Evolutionary conservation across 2,113 vertebrate species (phyloP).

Genomic region (Paratilapia polleni): DNA sequence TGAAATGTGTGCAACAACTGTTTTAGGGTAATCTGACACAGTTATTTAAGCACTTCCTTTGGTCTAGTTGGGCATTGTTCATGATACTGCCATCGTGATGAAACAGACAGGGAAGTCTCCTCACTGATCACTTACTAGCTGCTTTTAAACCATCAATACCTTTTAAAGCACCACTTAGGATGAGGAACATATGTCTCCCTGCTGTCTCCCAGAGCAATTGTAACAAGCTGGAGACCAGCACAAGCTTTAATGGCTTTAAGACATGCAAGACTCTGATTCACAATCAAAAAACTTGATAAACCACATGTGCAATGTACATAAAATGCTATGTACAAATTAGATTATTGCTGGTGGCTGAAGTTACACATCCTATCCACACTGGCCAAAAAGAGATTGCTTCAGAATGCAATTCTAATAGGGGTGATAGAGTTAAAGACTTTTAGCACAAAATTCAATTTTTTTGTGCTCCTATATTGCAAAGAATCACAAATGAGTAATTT

Average conservation of each 20-base stretch:
- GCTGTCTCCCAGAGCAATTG: slow-evolving; percentile 52
- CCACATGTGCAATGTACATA: background rate
- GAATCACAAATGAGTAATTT: background rate
- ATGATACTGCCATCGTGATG: slow-evolving; percentile 32
- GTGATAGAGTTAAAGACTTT: background rate
- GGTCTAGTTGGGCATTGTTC: slow-evolving; percentile 36
- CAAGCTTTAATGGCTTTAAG: slow-evolving; percentile 20
- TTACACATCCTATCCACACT: background rate
- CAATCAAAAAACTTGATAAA: slow-evolving; percentile 32
- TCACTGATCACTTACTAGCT: slow-evolving; percentile 73
- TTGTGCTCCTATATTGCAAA: background rate
- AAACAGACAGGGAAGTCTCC: slow-evolving; percentile 60
- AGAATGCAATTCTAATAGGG: background rate
- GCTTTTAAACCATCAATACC: slow-evolving; percentile 82
- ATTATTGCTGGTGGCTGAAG: background rate
- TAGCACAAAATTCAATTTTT: background rate
- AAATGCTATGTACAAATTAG: background rate
- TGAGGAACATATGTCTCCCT: slow-evolving; percentile 70
- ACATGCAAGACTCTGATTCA: background rate
- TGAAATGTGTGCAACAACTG: slow-evolving; percentile 17
- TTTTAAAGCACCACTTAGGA: slow-evolving; percentile 79
- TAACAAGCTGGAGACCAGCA: slow-evolving; percentile 27
- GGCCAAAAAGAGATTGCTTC: background rate
- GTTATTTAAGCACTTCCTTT: slow-evolving; percentile 1
- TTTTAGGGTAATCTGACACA: slow-evolving; percentile 16